Percentiles rank a stretch among this genome's conserved stretches.
Conservation (phyloP, 1,140 invertebrate genomes). For the Drosophila nikananu region DNA sequence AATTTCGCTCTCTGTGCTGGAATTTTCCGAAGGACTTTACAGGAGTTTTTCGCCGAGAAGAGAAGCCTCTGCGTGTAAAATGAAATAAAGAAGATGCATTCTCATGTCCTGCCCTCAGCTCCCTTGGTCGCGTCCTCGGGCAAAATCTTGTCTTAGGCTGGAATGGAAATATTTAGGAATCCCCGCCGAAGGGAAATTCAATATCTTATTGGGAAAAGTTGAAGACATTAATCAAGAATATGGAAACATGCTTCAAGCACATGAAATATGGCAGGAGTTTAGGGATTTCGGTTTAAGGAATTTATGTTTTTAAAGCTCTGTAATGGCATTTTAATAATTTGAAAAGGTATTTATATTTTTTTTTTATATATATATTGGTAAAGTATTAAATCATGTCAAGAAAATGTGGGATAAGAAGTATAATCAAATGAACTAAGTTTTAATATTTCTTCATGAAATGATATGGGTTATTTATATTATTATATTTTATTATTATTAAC, state of each 20-base stretch:
- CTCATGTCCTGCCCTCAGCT: conserved; percentile 26
- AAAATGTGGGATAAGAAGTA: too few species aligned
- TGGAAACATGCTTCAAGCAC: not conserved
- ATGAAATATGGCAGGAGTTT: not conserved
- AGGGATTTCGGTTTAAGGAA: not conserved
- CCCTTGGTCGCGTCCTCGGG: not conserved
- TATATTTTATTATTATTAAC: too few species aligned
- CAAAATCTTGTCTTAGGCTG: conserved; percentile 27
- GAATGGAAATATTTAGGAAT: conserved; percentile 21
- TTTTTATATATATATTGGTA: not conserved
- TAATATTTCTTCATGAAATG: too few species aligned
- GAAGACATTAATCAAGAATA: conserved; percentile 6
- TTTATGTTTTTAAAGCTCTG: not conserved
- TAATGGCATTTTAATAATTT: not conserved
- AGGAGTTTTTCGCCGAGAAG: conserved; percentile 11
- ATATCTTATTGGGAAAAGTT: conserved; percentile 1
- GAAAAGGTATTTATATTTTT: not conserved
- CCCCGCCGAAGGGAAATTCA: not conserved
- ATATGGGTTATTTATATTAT: too few species aligned
- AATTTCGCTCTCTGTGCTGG: conserved; percentile 5
- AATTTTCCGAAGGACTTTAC: conserved; percentile 49
- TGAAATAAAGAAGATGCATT: conserved; percentile 57
- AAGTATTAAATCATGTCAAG: not conserved
- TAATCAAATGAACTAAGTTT: too few species aligned
- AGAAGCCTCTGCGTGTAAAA: conserved; percentile 31